These are phyloP conservation scores for Andrena camellia DNA, from an alignment of 2,888 invertebrate genomes.

Conservation along the genomic window DNA sequence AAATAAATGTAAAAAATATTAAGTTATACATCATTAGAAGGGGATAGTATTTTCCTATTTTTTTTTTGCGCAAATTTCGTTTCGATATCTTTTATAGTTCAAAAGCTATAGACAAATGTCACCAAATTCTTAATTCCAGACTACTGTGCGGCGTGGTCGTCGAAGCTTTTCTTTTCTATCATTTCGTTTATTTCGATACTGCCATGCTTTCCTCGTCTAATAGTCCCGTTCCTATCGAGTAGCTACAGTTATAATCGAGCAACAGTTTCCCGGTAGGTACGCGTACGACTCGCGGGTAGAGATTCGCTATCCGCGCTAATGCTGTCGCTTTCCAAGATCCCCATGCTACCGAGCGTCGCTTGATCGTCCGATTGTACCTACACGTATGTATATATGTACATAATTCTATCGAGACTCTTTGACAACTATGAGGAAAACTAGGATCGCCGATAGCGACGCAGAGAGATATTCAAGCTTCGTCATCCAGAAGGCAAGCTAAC, in stretches of 20 bases:
- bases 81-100: too few relatives aligned
- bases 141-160: too few relatives aligned
- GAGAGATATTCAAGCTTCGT: slow-evolving; percentile 42
- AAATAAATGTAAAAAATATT: too few relatives aligned
- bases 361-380: background rate
- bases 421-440: background rate
- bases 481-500: slow-evolving; percentile 33
- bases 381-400: background rate
- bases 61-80: too few relatives aligned
- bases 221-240: background rate
- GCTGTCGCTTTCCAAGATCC: background rate
- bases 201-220: background rate
- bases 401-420: background rate
- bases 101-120: too few relatives aligned
- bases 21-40: too few relatives aligned
- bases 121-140: too few relatives aligned
- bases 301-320: background rate
- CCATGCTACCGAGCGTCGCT: background rate
- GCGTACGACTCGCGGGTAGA: too few relatives aligned
- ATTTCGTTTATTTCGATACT: background rate
- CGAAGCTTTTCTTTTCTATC: background rate
- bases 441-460: background rate
- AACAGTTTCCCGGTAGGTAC: background rate
- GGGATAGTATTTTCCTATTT: too few relatives aligned
- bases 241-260: background rate